These are phyloP conservation scores for Streptopelia turtur DNA, from an alignment of 2,797 vertebrate genomes.

Conservation along the genomic window DNA sequence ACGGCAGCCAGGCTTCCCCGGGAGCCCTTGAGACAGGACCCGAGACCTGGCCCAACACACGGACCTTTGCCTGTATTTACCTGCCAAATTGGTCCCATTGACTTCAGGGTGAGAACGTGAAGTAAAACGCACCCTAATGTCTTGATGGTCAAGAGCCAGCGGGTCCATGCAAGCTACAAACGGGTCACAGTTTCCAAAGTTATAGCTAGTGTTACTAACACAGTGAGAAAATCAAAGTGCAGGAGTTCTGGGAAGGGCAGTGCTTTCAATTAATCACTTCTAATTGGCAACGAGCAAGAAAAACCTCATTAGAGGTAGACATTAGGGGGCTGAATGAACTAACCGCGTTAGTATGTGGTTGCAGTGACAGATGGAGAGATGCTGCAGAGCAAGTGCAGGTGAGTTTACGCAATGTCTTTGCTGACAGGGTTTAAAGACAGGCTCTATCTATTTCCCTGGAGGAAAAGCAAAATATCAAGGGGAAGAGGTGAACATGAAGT, in stretches of 20 bases:
- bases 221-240: neutral
- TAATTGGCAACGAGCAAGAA: slow-evolving; percentile 5
- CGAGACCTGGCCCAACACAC: neutral
- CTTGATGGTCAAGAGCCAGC: neutral
- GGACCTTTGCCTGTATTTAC: neutral
- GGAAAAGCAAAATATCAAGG: slow-evolving; percentile 86
- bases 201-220: neutral
- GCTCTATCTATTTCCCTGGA: slow-evolving; percentile 92
- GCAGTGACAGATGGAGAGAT: neutral
- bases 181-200: neutral
- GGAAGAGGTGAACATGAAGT: slow-evolving; percentile 68
- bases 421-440: slow-evolving; percentile 87
- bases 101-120: neutral
- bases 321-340: neutral
- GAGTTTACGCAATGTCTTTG: neutral
- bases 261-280: slow-evolving; percentile 13
- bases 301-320: neutral
- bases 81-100: neutral
- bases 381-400: neutral
- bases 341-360: neutral
- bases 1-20: neutral
- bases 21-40: neutral
- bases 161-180: neutral
- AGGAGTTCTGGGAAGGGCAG: neutral
- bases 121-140: neutral